phyloP scores from a whole-genome alignment of 2,797 vertebrate species.

The Silurus lanzhouensis region DNA sequence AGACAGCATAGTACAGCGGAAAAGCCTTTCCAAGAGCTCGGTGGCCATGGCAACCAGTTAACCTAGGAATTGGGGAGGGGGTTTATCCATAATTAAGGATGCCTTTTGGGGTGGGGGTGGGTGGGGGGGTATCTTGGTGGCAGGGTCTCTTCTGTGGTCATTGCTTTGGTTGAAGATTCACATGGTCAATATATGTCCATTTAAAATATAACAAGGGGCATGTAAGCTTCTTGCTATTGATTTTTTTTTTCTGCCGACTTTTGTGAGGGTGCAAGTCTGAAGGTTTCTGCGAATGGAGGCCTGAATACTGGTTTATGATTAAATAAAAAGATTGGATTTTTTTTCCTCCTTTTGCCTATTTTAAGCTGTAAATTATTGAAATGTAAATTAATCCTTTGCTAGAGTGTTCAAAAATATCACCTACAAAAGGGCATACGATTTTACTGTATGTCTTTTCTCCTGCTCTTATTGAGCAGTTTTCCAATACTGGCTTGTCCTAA shows the following conservation, averaged over 20 bases:
- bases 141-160: conserved; percentile 49
- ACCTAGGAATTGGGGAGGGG: conserved; percentile 46
- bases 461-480: not conserved
- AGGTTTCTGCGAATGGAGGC: not conserved
- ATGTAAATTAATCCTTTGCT: not conserved
- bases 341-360: not conserved
- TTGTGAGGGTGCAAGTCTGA: not conserved
- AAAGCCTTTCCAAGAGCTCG: conserved; percentile 53
- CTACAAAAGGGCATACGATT: too few species aligned
- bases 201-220: conserved; percentile 7
- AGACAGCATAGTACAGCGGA: conserved; percentile 55
- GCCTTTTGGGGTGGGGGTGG: conserved; percentile 36
- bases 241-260: not conserved
- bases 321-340: conserved; percentile 35
- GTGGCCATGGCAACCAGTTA: conserved; percentile 62
- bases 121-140: too few species aligned
- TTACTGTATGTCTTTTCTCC: not conserved
- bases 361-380: not conserved
- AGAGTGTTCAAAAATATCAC: not conserved
- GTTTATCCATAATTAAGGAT: conserved; percentile 58
- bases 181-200: conserved; percentile 30
- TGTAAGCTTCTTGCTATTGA: not conserved
- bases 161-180: conserved; percentile 27
- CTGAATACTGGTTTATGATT: conserved; percentile 4
- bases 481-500: not conserved